Evolutionary conservation across 1,140 invertebrate genomes (phyloP).

Genomic region (Watersipora subatra): DNA sequence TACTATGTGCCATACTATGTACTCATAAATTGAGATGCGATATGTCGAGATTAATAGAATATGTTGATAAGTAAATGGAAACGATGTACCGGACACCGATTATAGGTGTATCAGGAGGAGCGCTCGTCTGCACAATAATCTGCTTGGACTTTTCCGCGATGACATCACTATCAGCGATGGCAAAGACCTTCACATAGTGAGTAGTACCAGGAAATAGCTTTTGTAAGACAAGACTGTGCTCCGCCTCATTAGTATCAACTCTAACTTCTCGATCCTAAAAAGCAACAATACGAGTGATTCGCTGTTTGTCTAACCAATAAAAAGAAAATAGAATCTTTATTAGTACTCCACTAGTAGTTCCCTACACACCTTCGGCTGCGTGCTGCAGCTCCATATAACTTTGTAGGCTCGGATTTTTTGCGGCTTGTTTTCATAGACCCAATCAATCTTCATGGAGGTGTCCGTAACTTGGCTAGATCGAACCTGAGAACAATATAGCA

Average conservation of each 20-base stretch:
- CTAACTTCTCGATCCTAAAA: neutral
- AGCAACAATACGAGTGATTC: neutral
- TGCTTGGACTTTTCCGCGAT: conserved; percentile 33
- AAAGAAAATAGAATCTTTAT: neutral
- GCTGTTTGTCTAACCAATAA: too few relatives aligned
- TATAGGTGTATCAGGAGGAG: conserved; percentile 29
- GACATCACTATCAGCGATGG: conserved; percentile 22
- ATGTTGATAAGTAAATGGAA: too few relatives aligned
- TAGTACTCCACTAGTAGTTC: neutral
- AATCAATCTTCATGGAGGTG: neutral
- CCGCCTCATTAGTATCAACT: neutral
- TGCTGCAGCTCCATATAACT: neutral
- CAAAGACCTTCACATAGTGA: conserved; percentile 32
- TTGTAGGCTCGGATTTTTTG: neutral
- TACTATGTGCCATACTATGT: too few relatives aligned
- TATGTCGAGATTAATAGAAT: too few relatives aligned
- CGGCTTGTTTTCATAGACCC: conserved; percentile 2
- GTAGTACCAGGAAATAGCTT: conserved; percentile 36
- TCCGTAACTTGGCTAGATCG: neutral
- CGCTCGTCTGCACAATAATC: conserved; percentile 36
- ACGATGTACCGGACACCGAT: conserved; percentile 29
- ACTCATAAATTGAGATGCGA: too few relatives aligned
- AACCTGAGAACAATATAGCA: neutral
- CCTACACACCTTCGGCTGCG: neutral
- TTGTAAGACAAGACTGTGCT: conserved; percentile 18